Base-by-base conservation (phyloP, 2,797 vertebrate genomes). In the Synanceia verrucosa region DNA sequence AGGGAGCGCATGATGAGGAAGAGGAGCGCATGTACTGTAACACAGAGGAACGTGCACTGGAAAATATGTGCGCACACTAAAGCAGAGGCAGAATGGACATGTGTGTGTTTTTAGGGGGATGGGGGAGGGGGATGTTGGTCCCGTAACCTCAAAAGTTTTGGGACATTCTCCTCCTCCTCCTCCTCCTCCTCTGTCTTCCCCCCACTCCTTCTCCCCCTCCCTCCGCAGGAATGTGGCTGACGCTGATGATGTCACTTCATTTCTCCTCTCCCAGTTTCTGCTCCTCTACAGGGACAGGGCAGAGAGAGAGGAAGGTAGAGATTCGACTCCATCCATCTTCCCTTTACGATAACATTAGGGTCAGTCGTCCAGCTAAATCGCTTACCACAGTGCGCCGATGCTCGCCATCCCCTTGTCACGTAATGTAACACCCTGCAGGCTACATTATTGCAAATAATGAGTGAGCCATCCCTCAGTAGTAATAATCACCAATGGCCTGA, bases 191-290 rank as follows among this genome's bases (percentile, higher is more conserved):
- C 34, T 9, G n/a, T n/a, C n/a, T n/a, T 9, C 73, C 50, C 52
- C 19, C 4, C 24, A 55, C 39, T 33, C 33, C 33, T 31, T 56
- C 39, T 28, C 70, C 81, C 76, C 80, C 86, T 82, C 89, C 89
- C 84, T 81, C 82, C 76, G 66, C 82, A 92, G 93, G 93, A 95
- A 94, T 95, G 92, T 91, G 89, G 82, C 88, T 76, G 90, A 89
- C 85, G 87, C 91, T 91, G 91, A 90, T 94, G 94, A 94, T 94
- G 93, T 94, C 93, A 94, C 92, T 92, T 90, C 85, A 89, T 91
- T 90, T 93, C 88, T 90, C 73, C 86, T 91, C 87, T 90, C 87
- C 82, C 89, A 80, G 81, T 93, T 90, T 86, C 87, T 90, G 86
- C 73, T 88, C 66, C 81, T 87, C 83, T 61, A 73, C 68, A 58